Base-by-base conservation (phyloP, 2,888 invertebrate species). In the Caenorhabditis sulstoni region DNA sequence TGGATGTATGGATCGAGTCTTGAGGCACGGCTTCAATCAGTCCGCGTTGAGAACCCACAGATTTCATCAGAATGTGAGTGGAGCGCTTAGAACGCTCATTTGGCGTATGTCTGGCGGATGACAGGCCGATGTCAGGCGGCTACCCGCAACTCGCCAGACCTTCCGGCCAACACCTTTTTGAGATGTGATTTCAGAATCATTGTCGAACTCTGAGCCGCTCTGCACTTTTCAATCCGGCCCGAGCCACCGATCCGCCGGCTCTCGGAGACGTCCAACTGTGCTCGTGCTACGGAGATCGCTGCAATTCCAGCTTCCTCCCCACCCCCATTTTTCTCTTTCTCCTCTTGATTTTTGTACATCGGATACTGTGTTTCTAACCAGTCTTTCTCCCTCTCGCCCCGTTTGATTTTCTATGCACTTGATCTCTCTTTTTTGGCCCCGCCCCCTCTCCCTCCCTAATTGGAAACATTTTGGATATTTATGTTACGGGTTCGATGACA, bases 11-110 rank as follows among this genome's bases (percentile, higher is more conserved):
- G 87, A 90, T 67, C 77, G 86, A 49, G 85, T 90, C 4, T 76
- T 90, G n/a, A 58, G 84, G 61, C 80, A 88, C 79, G 90, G 88
- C 37, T 90, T 90, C 81, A 90, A 90, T 68, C 84, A 86, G 47
- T 83, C 86, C 7, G 90, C 90, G 1, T 50, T 90, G 9, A 61
- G 87, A 59, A 89, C 88, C 11, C 90, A 90, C 79, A 81, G 89
- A 37, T 88, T 86, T 84, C 81, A 88, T 75, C 86, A 86, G 45
- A 82, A 85, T 70, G 84, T 83, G 20, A 79, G 79, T 68, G 16
- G 8, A 20, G 16, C 12, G 7, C 14, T 45, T 45, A n/a, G 45
- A 5, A 45, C 11, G n/a, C 16, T n/a, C 3, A 45, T 12, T 45
- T 8, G 12, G 14, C 45, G 20, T 22, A 58, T 44, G 20, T 39